Conservation (phyloP, 2,888 invertebrate genomes). For the Caenorhabditis sp. region DNA sequence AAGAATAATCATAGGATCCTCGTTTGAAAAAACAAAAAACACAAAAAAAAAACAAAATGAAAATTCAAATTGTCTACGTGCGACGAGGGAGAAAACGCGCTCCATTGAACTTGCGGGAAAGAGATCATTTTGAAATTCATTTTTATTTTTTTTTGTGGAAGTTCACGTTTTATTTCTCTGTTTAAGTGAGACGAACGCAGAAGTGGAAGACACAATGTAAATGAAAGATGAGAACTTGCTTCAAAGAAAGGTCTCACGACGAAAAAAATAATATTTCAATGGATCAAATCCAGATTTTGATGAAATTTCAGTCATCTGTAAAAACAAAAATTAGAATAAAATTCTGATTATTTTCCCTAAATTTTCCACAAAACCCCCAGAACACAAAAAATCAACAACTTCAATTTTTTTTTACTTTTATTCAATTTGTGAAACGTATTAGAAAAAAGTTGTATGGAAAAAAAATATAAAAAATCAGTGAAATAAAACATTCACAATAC, state of each 20-base stretch:
- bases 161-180: too few species aligned
- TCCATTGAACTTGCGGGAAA: background rate
- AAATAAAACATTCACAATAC: background rate
- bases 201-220: too few species aligned
- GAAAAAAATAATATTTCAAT: too few species aligned
- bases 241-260: too few species aligned
- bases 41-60: background rate
- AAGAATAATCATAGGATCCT: too few species aligned
- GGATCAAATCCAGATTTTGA: too few species aligned
- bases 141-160: background rate
- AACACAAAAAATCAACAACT: background rate
- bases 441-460: background rate
- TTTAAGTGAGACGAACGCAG: too few species aligned
- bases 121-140: background rate
- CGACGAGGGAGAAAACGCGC: background rate
- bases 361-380: too few species aligned
- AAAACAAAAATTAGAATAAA: too few species aligned
- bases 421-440: background rate
- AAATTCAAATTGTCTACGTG: background rate
- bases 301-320: too few species aligned
- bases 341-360: too few species aligned
- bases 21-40: background rate
- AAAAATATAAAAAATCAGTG: background rate
- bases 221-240: too few species aligned
- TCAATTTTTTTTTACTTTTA: background rate